Percentiles rank a stretch among this genome's conserved stretches.
Conservation (phyloP, 2,888 invertebrate genomes). For the Dolichopus griseipennis region DNA sequence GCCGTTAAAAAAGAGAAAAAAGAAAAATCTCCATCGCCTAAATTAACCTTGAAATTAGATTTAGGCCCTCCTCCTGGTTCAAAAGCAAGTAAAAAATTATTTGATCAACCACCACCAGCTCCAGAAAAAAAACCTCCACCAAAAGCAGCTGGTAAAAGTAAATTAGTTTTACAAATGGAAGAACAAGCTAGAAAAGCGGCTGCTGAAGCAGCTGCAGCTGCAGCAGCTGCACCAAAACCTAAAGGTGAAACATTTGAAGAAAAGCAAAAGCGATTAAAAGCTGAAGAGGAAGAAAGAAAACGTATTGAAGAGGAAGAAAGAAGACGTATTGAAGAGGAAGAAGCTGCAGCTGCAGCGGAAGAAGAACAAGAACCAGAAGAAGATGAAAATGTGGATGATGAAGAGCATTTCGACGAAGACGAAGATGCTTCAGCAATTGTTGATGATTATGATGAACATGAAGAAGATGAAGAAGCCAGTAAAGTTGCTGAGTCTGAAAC, state of each 20-base stretch:
- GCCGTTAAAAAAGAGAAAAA: constrained; percentile 39
- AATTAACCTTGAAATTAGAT: constrained; percentile 38
- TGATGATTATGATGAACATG: constrained; percentile 23
- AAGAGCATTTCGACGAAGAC: constrained; percentile 26
- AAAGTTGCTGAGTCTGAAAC: constrained; percentile 29
- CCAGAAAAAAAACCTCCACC: constrained; percentile 38
- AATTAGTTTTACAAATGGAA: constrained; percentile 39
- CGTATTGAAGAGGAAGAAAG: constrained; percentile 27
- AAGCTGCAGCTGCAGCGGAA: constrained; percentile 29
- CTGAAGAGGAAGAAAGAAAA: constrained; percentile 31
- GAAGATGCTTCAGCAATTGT: constrained; percentile 20
- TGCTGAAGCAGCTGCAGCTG: constrained; percentile 32
- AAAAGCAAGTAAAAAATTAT: constrained; percentile 40
- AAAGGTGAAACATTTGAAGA: constrained; percentile 38
- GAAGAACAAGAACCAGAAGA: constrained; percentile 27
- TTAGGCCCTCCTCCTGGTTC: constrained; percentile 39
- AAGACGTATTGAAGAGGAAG: constrained; percentile 34
- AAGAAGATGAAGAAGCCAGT: constrained; percentile 27
- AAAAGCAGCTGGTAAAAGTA: constrained; percentile 34
- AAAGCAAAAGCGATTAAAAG: constrained; percentile 36
- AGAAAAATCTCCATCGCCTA: constrained; percentile 39
- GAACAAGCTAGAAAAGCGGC: constrained; percentile 40
- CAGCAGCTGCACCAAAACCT: constrained; percentile 33
- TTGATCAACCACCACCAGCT: constrained; percentile 32
- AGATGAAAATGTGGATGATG: constrained; percentile 28